Evolutionary conservation across 2,888 invertebrate species (phyloP), one percentile per base, ranked within the genome.

Genomic region (Standfussiana lucernea): DNA sequence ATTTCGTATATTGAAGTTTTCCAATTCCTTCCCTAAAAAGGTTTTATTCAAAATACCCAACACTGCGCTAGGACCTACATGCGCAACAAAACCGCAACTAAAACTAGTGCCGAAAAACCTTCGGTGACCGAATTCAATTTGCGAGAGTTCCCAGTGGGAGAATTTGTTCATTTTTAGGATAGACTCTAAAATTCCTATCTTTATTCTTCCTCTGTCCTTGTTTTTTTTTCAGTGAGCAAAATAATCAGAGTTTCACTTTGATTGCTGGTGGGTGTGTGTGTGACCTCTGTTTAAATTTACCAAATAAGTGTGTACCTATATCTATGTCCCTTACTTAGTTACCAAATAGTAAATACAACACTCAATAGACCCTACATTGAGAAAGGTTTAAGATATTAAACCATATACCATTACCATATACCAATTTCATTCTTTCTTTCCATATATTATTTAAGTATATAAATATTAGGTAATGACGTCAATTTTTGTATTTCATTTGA

Each of bases 121-220:
- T 37, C 62, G 18, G 28, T 53, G 71, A 59, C 62, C 32, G 53
- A 84, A 80, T 84, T 69, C 64, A 84, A 80, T 74, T 84, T 79
- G 64, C 59, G 35, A 24, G 24, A 59, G 67, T 79, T 65, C 50
- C 62, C 53, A 24, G 28, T 47, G 21, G 70, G 40, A 45, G 37
- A 24, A 21, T 59, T 42, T 59, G 40, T 73, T 32, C 73, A 73
- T 73, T 83, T 83, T 62, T 64, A 53, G 70, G 40, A 28, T 45
- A 18, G 5, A 56, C 53, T 68, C n/a, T 64, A 76, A 76, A 80
- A 59, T 67, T 32, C 40, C 32, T 76, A 61, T 69, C 28, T 73
- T 73, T 68, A 56, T 83, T 67, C 10, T 7, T 37, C n/a, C 1
- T 11, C n/a, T 32, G 15, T 47, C 21, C 28, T 70, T 50, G 24